Evolutionary conservation across 53 echinoderm and acorn worm genomes (phyloP), one percentile per base, ranked within the genome.

Genomic region (Astropecten irregularis): DNA sequence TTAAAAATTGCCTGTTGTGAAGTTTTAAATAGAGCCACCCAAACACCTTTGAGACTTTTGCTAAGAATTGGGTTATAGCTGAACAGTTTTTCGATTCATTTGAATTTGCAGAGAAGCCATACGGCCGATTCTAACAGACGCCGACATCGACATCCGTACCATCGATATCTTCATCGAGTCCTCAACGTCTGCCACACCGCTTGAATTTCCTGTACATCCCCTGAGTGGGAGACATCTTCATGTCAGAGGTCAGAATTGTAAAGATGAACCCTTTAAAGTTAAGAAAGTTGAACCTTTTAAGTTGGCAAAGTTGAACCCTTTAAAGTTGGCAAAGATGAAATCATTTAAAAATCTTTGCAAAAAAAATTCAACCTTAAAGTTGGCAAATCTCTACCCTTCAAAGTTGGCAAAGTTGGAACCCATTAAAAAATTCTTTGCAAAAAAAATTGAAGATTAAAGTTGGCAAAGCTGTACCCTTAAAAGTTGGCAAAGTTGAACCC

Each of bases 101-200:
- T n/a, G n/a, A n/a, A n/a, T 36, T 69, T 8, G 19, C 72, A 85
- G 85, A 26, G 85, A 85, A 19, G 72, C 73, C 3, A 73, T 85
- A 18, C 44, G 36, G 26, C 85, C 72, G 0, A 47, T 85, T 20
- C 53, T 71, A 2, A 2, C 47, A 0, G 26, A 25, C 6, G 56
- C 79, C 47, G 42, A 46, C n/a, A 63, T 87, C 22, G 84, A 91
- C 31, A 18, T 87, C 4, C 36, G 57, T 37, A 63, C 49, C 25
- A 69, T 91, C n/a, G 83, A 91, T 36, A 69, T 91, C 14, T 91
- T 91, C 70, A 67, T 91, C 6, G 91, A 91, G 57, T 86, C 87
- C 0, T 91, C 91, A 0, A 48, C 83, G 4, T 73, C 91, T 11
- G 83, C 91, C 0, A 83, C 88, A 6, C 91, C 91, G 3, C 29